Conservation (phyloP, 2,888 invertebrate genomes). For the Zonitis immaculata region DNA sequence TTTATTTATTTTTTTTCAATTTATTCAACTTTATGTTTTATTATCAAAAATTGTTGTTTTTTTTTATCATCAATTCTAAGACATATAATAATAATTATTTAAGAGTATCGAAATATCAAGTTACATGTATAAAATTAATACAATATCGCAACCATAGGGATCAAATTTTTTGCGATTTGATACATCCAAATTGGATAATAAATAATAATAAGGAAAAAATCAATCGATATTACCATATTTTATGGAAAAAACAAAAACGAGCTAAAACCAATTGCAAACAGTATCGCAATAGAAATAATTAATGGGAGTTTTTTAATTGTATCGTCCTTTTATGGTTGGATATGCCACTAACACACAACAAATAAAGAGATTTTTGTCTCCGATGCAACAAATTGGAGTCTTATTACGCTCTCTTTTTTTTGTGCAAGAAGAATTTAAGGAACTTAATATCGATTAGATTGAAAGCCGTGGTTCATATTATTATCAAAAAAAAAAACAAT, state of each 20-base stretch:
- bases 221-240: background rate
- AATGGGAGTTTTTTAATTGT: background rate
- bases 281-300: too few species aligned
- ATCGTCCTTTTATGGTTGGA: slow-evolving; percentile 7
- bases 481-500: slow-evolving; percentile 12
- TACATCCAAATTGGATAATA: background rate
- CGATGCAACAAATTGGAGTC: slow-evolving; percentile 1
- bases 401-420: too few species aligned
- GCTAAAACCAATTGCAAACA: too few species aligned
- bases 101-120: slow-evolving; percentile 27
- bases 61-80: slow-evolving; percentile 22
- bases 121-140: slow-evolving; percentile 25
- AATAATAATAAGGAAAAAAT: slow-evolving; percentile 3
- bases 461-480: slow-evolving; percentile 17
- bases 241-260: too few species aligned
- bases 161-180: background rate
- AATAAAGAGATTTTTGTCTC: slow-evolving; percentile 2
- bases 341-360: slow-evolving; percentile 14
- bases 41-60: slow-evolving; percentile 29
- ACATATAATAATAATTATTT: slow-evolving; percentile 23
- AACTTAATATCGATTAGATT: slow-evolving; percentile 18
- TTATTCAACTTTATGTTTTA: slow-evolving; percentile 10
- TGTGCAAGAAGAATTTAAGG: slow-evolving; percentile 8
- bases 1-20: background rate
- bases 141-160: slow-evolving; percentile 1